These are phyloP conservation scores for Numida meleagris DNA, from an alignment of 2,113 vertebrate genomes.

Conservation along the genomic window DNA sequence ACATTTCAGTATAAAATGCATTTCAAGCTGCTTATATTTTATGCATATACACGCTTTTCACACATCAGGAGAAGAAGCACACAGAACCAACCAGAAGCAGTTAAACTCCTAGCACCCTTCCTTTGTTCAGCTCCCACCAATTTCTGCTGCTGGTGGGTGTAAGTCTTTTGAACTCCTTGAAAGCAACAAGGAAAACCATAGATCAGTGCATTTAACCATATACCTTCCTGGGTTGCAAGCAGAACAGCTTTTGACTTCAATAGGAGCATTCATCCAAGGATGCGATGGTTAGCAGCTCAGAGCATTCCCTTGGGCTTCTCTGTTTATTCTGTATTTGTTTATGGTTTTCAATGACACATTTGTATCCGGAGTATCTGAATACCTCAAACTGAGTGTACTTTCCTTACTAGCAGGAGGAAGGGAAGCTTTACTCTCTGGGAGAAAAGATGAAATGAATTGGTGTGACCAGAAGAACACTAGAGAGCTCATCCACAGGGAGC, in stretches of 20 bases:
- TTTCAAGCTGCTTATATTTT: slow-evolving; percentile 6
- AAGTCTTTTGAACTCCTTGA: slow-evolving; percentile 54
- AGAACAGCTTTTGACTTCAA: not conserved
- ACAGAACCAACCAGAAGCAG: not conserved
- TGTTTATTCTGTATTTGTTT: not conserved
- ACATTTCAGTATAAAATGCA: not conserved
- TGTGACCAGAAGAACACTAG: not conserved
- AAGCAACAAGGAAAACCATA: slow-evolving; percentile 22
- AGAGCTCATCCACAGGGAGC: not conserved
- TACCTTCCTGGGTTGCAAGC: not conserved
- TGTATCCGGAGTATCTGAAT: accelerated
- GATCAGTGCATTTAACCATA: not conserved
- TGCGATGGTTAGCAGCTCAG: not conserved
- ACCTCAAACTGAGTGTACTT: not conserved
- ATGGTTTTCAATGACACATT: not conserved
- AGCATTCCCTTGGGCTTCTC: not conserved
- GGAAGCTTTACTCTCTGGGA: not conserved
- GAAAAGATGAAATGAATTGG: not conserved
- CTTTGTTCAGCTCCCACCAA: slow-evolving; percentile 54
- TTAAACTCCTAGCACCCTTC: slow-evolving; percentile 44
- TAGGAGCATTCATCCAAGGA: not conserved
- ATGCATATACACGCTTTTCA: not conserved
- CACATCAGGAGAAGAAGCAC: not conserved
- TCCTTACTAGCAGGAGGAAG: not conserved
- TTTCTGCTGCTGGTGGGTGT: slow-evolving; percentile 63